phyloP scores from a whole-genome alignment of 2,888 invertebrate genomes.

The Tetranychus piercei region DNA sequence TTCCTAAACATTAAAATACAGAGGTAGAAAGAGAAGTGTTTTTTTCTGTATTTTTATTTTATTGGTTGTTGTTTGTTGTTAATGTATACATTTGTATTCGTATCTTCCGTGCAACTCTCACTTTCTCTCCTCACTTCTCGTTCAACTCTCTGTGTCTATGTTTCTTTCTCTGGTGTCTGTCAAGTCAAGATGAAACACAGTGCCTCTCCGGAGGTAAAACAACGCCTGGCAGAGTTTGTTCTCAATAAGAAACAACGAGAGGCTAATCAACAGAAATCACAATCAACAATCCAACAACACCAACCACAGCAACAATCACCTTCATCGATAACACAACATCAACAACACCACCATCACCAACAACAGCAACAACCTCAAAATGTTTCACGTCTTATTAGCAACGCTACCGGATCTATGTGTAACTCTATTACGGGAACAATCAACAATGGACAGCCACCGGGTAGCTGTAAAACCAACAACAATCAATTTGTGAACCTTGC shows the following conservation, averaged over 20 bases:
- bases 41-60: not conserved
- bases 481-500: not conserved
- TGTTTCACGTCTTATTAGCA: not conserved
- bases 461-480: not conserved
- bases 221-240: slow-evolving; percentile 58
- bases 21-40: not conserved
- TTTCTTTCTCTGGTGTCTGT: not conserved
- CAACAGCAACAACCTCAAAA: not conserved
- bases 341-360: not conserved
- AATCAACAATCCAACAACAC: not conserved
- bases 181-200: slow-evolving; percentile 34
- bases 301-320: not conserved
- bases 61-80: not conserved
- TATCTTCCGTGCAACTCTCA: not conserved
- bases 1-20: not conserved
- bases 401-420: not conserved
- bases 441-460: not conserved
- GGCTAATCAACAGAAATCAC: not conserved
- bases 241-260: slow-evolving; percentile 55
- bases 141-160: not conserved
- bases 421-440: not conserved
- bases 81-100: not conserved
- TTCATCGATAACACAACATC: not conserved
- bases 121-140: not conserved
- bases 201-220: slow-evolving; percentile 88